Evolutionary conservation across 2,797 vertebrate genomes (phyloP).

Genomic region (Myripristis jacobus): DNA sequence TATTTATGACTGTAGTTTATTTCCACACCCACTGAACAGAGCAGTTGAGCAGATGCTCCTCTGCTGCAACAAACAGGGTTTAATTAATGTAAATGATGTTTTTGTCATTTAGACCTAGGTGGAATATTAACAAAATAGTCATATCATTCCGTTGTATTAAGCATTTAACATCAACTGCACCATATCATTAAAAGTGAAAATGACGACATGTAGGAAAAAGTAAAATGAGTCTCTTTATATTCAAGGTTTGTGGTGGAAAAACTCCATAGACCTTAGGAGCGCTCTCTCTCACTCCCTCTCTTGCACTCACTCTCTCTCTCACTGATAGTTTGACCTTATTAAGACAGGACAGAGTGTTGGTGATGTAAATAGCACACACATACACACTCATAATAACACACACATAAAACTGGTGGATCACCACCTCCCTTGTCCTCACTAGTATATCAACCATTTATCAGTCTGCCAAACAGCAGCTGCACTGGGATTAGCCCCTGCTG

Average conservation of each 20-base stretch:
- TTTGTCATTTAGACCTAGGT: neutral
- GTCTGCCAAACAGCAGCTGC: conserved; percentile 37
- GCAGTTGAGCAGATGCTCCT: neutral
- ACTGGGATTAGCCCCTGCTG: conserved; percentile 17
- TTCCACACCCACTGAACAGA: neutral
- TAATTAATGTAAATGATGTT: neutral
- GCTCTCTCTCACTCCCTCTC: no score
- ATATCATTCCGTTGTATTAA: no score
- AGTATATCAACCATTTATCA: conserved; percentile 63
- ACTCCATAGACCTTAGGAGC: no score
- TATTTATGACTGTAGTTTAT: neutral
- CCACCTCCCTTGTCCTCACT: conserved; percentile 39
- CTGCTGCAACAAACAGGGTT: neutral
- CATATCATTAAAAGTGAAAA: no score
- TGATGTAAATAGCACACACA: neutral
- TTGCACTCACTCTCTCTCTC: no score
- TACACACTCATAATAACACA: neutral
- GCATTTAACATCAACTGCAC: no score
- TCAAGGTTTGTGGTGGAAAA: no score
- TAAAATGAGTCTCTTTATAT: neutral
- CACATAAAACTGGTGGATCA: neutral
- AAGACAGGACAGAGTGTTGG: neutral
- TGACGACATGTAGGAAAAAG: neutral
- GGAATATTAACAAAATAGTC: neutral
- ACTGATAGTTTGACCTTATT: no score